Evolutionary conservation across 2,113 vertebrate species (phyloP).

Genomic region (Vicugna pacos): DNA sequence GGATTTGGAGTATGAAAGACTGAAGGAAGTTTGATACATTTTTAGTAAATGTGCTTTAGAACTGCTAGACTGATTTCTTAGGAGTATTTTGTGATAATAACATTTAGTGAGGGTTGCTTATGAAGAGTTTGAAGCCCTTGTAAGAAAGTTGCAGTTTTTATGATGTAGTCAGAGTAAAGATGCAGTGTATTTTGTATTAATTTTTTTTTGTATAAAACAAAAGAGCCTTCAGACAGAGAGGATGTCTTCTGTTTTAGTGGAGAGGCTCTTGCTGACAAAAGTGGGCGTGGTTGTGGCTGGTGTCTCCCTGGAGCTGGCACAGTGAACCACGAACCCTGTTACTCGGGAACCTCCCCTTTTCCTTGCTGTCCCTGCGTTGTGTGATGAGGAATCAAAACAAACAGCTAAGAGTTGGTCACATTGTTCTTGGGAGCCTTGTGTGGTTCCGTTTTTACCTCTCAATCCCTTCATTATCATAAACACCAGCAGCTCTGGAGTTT

Average conservation of each 20-base stretch:
- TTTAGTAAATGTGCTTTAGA: conserved; percentile 63
- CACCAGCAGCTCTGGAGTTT: conserved; percentile 52
- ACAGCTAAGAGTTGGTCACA: conserved; percentile 20
- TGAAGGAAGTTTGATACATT: conserved; percentile 41
- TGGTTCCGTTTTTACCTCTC: conserved; percentile 45
- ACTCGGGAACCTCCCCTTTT: conserved; percentile 3
- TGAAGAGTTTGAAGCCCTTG: conserved; percentile 48
- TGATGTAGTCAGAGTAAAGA: neutral
- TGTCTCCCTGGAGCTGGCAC: neutral
- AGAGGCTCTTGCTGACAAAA: neutral
- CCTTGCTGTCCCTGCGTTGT: conserved; percentile 28
- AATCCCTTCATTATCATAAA: conserved; percentile 61
- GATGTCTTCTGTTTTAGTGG: neutral
- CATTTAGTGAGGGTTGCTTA: conserved; percentile 36
- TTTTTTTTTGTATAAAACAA: conserved; percentile 44
- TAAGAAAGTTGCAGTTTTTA: conserved; percentile 53
- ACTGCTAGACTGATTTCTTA: conserved; percentile 29
- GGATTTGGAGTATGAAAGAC: conserved; percentile 27
- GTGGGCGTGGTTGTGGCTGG: neutral
- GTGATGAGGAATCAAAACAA: conserved; percentile 66
- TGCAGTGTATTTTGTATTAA: conserved; percentile 44
- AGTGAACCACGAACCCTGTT: neutral
- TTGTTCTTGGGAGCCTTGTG: conserved; percentile 57
- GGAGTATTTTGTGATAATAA: conserved; percentile 54
- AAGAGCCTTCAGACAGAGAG: conserved; percentile 39